phyloP scores from a whole-genome alignment of 2,888 invertebrate genomes.

The Thelaira solivaga region DNA sequence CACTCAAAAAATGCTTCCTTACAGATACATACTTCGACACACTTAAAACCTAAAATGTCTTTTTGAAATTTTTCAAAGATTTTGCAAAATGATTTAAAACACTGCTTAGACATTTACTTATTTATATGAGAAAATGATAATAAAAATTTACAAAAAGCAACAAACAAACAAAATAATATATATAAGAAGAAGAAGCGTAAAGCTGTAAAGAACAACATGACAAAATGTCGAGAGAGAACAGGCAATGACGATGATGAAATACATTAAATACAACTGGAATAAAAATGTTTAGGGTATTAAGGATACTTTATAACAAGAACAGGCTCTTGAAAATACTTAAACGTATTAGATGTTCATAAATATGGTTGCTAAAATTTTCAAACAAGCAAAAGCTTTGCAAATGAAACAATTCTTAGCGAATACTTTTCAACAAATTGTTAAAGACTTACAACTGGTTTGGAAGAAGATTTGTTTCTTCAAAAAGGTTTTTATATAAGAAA shows the following conservation, averaged over 20 bases:
- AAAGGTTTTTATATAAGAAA: too few relatives aligned
- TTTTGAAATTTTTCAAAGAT: slow-evolving; percentile 30
- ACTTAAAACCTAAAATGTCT: slow-evolving; percentile 21
- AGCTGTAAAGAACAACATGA: slow-evolving; percentile 23
- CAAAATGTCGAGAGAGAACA: neutral
- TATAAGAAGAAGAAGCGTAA: neutral
- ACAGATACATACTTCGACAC: neutral
- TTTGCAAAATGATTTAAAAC: slow-evolving; percentile 40
- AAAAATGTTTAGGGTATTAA: slow-evolving; percentile 30
- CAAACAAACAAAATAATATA: neutral
- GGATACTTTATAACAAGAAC: slow-evolving; percentile 26
- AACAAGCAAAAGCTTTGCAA: too few relatives aligned
- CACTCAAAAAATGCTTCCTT: neutral
- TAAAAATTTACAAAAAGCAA: neutral
- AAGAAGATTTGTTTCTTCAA: too few relatives aligned
- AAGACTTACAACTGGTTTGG: too few relatives aligned
- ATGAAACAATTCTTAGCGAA: too few relatives aligned
- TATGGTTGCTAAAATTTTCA: neutral
- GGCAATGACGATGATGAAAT: slow-evolving; percentile 5
- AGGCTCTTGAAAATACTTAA: slow-evolving; percentile 1
- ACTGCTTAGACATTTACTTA: slow-evolving; percentile 37
- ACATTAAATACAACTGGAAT: neutral
- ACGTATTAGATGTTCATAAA: slow-evolving; percentile 10
- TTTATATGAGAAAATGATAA: slow-evolving; percentile 17
- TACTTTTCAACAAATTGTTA: too few relatives aligned